phyloP scores from a whole-genome alignment of 1,140 invertebrate genomes.

The Nautilus pompilius region DNA sequence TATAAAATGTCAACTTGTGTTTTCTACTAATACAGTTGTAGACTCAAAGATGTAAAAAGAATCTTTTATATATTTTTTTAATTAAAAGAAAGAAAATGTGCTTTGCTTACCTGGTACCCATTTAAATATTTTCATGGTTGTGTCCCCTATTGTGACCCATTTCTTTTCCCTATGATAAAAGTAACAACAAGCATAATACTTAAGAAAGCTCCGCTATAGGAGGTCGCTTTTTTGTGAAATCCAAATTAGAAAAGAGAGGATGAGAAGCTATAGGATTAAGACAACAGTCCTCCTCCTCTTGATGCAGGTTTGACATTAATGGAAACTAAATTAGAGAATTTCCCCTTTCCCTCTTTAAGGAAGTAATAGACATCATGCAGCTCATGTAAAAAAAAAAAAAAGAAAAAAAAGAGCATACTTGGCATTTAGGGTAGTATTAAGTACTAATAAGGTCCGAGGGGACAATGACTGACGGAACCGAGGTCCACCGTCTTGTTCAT shows the following conservation, averaged over 20 bases:
- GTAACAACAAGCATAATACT: slow-evolving; percentile 12
- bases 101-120: slow-evolving; percentile 92
- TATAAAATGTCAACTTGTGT: not conserved
- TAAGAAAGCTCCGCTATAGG: not conserved
- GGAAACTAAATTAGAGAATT: no score
- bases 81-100: no score
- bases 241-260: not conserved
- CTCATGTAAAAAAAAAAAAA: slow-evolving; percentile 6
- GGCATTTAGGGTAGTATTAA: no score
- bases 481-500: no score
- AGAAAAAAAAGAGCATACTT: slow-evolving; percentile 7
- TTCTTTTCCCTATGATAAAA: slow-evolving; percentile 83
- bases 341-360: no score
- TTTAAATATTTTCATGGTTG: slow-evolving; percentile 97
- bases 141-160: slow-evolving; percentile 97
- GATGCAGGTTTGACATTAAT: no score
- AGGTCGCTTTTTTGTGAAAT: not conserved
- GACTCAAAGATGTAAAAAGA: not conserved
- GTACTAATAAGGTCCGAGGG: no score
- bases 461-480: no score
- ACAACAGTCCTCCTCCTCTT: not conserved
- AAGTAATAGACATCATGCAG: no score
- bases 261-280: not conserved
- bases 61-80: no score
- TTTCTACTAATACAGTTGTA: not conserved